phyloP scores from a whole-genome alignment of 2,113 vertebrate genomes.

The Columbina picui region DNA sequence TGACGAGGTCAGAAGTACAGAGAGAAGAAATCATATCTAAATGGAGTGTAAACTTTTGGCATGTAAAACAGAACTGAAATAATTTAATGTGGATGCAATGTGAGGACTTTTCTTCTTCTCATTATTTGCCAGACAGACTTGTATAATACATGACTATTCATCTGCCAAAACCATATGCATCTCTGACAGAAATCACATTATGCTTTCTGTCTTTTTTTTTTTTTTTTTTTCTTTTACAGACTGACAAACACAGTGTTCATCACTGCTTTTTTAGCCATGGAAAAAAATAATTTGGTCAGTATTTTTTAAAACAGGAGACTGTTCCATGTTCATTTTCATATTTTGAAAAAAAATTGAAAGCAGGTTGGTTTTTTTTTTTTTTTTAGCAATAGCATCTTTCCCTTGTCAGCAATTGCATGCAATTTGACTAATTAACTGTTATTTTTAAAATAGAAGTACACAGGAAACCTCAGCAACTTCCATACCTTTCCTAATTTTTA shows the following conservation, averaged over 20 bases:
- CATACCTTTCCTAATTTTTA: neutral
- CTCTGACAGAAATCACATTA: slow-evolving; percentile 6
- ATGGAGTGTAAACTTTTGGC: slow-evolving; percentile 22
- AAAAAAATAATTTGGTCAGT: neutral
- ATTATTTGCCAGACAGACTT: slow-evolving; percentile 36
- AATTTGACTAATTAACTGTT: neutral
- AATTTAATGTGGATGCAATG: neutral
- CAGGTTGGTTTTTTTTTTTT: no score
- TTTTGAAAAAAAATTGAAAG: neutral
- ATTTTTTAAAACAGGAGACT: neutral
- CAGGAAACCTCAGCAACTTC: neutral
- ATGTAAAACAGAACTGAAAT: neutral
- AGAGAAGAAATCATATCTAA: neutral
- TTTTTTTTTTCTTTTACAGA: neutral
- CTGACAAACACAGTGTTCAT: neutral
- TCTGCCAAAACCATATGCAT: neutral
- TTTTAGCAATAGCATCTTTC: neutral
- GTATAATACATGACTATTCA: neutral
- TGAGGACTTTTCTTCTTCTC: neutral
- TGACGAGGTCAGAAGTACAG: slow-evolving; percentile 14
- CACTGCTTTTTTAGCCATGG: neutral
- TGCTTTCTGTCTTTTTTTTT: neutral
- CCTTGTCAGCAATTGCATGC: neutral
- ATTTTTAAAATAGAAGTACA: neutral
- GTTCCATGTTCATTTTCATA: neutral